Percentiles rank a stretch among this genome's conserved stretches.
Evolutionary conservation across 1,140 invertebrate genomes (phyloP).

Genomic region (Aphaenogaster ashmeadi): DNA sequence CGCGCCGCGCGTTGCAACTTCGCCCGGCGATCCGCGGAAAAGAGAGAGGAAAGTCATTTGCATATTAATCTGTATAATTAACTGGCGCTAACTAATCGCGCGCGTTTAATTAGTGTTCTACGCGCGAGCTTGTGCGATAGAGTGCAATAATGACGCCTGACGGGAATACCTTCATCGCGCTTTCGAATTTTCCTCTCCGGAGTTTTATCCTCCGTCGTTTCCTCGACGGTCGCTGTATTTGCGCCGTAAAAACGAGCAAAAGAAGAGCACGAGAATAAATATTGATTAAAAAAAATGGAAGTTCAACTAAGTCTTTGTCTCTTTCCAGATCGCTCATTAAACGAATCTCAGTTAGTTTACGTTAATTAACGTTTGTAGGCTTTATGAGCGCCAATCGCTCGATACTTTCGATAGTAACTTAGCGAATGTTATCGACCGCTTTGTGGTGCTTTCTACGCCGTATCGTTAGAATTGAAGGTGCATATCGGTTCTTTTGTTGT

Average conservation of each 20-base stretch:
- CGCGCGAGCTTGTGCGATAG: conserved; percentile 42
- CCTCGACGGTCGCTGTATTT: not conserved
- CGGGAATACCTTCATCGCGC: conserved; percentile 22
- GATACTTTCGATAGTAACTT: conserved; percentile 19
- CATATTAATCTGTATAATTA: conserved; percentile 81
- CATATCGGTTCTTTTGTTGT: conserved; percentile 43
- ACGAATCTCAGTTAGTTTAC: not conserved
- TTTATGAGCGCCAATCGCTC: not conserved
- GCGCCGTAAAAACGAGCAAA: not conserved
- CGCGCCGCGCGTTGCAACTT: conserved; percentile 48
- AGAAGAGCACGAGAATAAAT: not conserved
- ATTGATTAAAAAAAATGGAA: not conserved
- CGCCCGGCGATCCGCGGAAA: conserved; percentile 8
- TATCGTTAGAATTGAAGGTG: conserved; percentile 40
- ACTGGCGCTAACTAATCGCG: conserved; percentile 77
- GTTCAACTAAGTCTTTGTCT: not conserved
- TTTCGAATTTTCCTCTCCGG: conserved; percentile 33
- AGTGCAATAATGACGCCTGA: conserved; percentile 37
- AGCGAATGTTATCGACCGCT: conserved; percentile 48
- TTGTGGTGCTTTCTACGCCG: conserved; percentile 34
- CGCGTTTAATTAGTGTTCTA: conserved; percentile 75
- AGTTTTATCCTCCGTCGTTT: not conserved
- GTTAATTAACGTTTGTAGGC: not conserved
- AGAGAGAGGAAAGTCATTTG: conserved; percentile 69
- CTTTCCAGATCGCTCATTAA: not conserved